phyloP scores from a whole-genome alignment of 37 sponge, comb jelly and placozoan species.

The Ianthella basta region DNA sequence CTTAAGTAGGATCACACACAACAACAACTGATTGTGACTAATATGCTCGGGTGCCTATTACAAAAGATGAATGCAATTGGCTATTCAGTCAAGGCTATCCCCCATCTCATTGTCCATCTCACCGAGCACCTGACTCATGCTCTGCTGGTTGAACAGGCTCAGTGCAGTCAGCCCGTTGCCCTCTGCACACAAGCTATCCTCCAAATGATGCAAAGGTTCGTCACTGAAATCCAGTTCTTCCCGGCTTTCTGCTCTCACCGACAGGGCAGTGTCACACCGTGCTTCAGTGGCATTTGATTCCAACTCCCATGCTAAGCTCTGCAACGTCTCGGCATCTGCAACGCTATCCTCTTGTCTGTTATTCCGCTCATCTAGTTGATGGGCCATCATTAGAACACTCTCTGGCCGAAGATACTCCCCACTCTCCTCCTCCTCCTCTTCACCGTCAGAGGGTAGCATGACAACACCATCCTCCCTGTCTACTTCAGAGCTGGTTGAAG shows the following conservation, averaged over 20 bases:
- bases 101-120: no score
- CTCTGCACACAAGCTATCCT: no score
- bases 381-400: slow-evolving; percentile 6
- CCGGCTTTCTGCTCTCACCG: neutral
- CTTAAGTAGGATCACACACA: no score
- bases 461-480: neutral
- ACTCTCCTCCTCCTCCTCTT: neutral
- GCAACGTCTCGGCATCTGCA: slow-evolving; percentile 48
- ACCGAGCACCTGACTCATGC: no score
- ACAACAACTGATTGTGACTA: no score
- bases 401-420: slow-evolving; percentile 11
- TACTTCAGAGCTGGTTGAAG: no score
- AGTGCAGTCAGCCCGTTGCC: no score
- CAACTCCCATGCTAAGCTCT: slow-evolving; percentile 62
- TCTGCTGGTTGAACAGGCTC: no score
- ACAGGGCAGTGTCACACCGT: neutral
- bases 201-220: neutral
- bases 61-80: no score
- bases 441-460: neutral
- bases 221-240: neutral
- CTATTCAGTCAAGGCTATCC: no score
- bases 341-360: slow-evolving; percentile 14
- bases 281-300: neutral
- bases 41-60: no score
- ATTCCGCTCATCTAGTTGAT: neutral